These are phyloP conservation scores for Hirtodrosophila histrioides DNA, from an alignment of 2,888 invertebrate genomes.

Conservation along the genomic window DNA sequence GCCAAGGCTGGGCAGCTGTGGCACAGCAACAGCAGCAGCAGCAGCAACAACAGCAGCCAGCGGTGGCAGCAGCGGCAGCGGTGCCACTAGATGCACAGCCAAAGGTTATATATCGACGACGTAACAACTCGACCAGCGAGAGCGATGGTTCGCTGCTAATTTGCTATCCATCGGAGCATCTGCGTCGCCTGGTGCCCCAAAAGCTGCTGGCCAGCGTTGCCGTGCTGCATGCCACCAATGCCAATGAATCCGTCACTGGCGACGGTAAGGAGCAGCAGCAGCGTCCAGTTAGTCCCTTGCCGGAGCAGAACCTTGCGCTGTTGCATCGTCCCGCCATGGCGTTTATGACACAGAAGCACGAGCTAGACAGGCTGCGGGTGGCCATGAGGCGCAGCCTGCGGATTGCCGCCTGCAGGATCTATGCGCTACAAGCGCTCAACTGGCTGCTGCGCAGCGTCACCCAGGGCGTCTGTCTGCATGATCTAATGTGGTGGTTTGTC, in stretches of 20 bases:
- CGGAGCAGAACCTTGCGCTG: constrained; percentile 72
- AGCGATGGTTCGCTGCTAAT: constrained; percentile 86
- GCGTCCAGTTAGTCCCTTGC: constrained; percentile 21
- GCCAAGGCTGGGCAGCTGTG: constrained; percentile 85
- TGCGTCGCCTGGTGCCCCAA: constrained; percentile 91
- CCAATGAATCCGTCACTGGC: constrained; percentile 19
- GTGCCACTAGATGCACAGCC: constrained; percentile 62
- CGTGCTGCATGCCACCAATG: constrained; percentile 64
- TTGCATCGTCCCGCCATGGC: constrained; percentile 91
- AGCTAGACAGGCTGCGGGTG: constrained; percentile 91
- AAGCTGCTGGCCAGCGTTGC: constrained; percentile 85
- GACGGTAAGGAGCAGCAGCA: constrained; percentile 43
- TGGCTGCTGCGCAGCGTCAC: constrained; percentile 97
- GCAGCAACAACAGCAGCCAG: constrained; percentile 18
- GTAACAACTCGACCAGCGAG: constrained; percentile 90
- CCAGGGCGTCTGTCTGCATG: constrained; percentile 95
- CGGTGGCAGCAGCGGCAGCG: constrained; percentile 24
- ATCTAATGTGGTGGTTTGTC: constrained; percentile 98
- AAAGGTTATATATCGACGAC: constrained; percentile 86
- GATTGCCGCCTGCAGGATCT: constrained; percentile 91
- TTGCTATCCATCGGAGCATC: constrained; percentile 94
- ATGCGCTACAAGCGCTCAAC: constrained; percentile 96
- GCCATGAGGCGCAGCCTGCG: constrained; percentile 95
- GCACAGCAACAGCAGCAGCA: constrained; percentile 75
- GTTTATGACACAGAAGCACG: constrained; percentile 94